Base-by-base conservation (phyloP, 2,888 invertebrate genomes). In the Pterostichus niger region DNA sequence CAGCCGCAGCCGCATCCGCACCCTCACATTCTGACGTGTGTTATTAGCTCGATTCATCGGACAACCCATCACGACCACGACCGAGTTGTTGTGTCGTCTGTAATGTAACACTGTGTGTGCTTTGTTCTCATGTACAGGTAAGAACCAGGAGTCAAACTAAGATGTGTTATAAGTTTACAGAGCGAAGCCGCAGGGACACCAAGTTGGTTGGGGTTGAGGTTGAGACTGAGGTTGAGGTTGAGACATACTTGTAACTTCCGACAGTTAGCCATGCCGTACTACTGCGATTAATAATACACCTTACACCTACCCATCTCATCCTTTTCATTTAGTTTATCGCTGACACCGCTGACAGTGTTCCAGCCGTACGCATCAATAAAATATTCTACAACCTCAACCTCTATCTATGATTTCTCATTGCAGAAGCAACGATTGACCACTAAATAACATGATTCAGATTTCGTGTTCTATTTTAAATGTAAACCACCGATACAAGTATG, bases 91-190 rank as follows among this genome's bases (percentile, higher is more conserved):
- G n/a, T n/a, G n/a, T 49, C n/a, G 49, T 49, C 17, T 61, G 24
- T 7, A 17, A 31, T 17, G 64, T 24, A 64, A 64, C 64, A 64
- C 15, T 24, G 64, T 17, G 17, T 24, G 64, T 17, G 17, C 9
- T 17, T 49, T 49, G 49, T 49, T 56, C 40, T n/a, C n/a, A n/a
- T n/a, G n/a, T n/a, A n/a, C 61, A 61, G 61, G 13, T 33, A 13
- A 52, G n/a, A 17, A 24, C 24, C 24, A 71, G 49, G 15, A 75
- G 75, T 40, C 52, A 75, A 31, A 24, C 35, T 81, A 84, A 83
- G 83, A 84, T 85, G 83, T 83, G 84, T 85, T 84, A 85, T 84
- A 85, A 84, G 81, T 85, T 83, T 83, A 54, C 73, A 85, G 85
- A 84, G 85, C 68, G 84, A 81, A 44, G 68, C 68, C 68, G 44